Evolutionary conservation across 2,888 invertebrate species (phyloP).

Genomic region (Philopedon plagiatum): DNA sequence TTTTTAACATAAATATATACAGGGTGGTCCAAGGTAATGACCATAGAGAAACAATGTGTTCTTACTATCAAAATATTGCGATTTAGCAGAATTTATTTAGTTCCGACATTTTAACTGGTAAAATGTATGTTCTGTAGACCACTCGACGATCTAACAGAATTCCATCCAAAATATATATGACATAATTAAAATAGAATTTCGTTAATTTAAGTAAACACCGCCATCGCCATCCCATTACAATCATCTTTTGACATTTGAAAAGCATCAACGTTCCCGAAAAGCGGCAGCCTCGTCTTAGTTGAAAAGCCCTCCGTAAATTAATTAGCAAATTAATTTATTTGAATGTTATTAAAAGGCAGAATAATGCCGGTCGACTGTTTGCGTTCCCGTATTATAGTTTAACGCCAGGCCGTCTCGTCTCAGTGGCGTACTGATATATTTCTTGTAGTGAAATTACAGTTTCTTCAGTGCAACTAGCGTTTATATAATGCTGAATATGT

Average conservation of each 20-base stretch:
- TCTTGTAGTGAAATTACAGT: too few relatives aligned
- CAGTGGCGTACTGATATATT: constrained; percentile 24
- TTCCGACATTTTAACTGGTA: too few relatives aligned
- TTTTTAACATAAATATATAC: too few relatives aligned
- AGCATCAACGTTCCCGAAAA: constrained; percentile 45
- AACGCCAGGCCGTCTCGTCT: constrained; percentile 11
- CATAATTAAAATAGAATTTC: constrained; percentile 37
- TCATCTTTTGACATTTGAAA: constrained; percentile 53
- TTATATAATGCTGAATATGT: too few relatives aligned
- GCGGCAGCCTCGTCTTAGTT: constrained; percentile 42
- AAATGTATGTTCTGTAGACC: too few relatives aligned
- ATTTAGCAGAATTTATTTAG: too few relatives aligned
- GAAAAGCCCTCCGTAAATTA: constrained; percentile 54
- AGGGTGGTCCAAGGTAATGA: too few relatives aligned
- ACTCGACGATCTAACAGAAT: background rate
- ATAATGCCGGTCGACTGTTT: constrained; percentile 52
- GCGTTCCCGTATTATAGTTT: constrained; percentile 49
- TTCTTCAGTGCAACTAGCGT: too few relatives aligned
- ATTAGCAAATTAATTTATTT: constrained; percentile 60
- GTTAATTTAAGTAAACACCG: constrained; percentile 41
- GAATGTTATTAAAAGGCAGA: constrained; percentile 57
- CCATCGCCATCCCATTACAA: constrained; percentile 34
- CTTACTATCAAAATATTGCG: too few relatives aligned
- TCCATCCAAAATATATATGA: constrained; percentile 21
- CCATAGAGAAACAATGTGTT: too few relatives aligned